Evolutionary conservation across 2,888 invertebrate species (phyloP).

Genomic region (Tipula unca): DNA sequence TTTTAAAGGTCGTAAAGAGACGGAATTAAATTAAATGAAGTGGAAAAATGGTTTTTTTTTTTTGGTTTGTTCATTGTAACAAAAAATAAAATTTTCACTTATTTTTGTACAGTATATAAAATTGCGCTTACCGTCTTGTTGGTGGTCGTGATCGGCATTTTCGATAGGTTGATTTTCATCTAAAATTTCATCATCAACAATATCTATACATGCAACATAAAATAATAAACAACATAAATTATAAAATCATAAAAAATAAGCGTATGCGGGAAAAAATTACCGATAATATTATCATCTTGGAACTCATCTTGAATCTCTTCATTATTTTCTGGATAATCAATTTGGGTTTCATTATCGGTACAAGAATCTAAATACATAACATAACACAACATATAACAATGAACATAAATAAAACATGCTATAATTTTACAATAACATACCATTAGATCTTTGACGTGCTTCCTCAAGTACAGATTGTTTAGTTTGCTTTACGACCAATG

Average conservation of each 20-base stretch:
- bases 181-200: not conserved
- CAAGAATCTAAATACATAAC: slow-evolving; percentile 28
- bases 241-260: not conserved
- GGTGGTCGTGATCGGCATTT: not conserved
- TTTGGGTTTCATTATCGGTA: not conserved
- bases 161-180: not conserved
- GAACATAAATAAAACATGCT: slow-evolving; percentile 20
- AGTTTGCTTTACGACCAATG: slow-evolving; percentile 88
- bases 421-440: slow-evolving; percentile 45
- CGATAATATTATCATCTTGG: not conserved
- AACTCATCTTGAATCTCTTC: slow-evolving; percentile 15
- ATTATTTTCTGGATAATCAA: not conserved
- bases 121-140: not conserved
- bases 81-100: not conserved
- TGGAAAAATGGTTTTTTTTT: not conserved
- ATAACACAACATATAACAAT: slow-evolving; percentile 28
- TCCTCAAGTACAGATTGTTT: slow-evolving; percentile 88
- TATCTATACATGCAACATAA: not conserved
- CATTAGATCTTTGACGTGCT: slow-evolving; percentile 80
- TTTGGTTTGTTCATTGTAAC: not conserved
- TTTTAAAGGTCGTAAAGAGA: not conserved
- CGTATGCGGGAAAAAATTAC: not conserved
- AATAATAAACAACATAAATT: not conserved
- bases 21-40: not conserved
- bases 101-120: too few relatives aligned